Evolutionary conservation across 35 echinoderm and acorn worm genomes (phyloP).

Genomic region (Apostichopus californicus): DNA sequence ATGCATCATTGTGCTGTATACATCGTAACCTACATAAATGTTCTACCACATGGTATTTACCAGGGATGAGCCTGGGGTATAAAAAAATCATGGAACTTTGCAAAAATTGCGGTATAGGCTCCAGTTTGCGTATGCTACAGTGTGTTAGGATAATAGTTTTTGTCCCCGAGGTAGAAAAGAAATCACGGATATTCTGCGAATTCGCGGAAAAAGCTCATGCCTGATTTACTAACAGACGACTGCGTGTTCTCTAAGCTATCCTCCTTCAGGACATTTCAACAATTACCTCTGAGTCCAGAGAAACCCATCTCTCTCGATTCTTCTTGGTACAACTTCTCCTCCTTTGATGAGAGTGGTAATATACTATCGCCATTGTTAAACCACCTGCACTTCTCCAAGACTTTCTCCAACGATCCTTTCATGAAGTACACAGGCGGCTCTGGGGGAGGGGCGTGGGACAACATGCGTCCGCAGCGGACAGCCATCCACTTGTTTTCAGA

Average conservation of each 20-base stretch:
- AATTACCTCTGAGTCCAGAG: conserved; percentile 84
- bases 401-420: conserved; percentile 84
- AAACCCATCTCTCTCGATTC: conserved; percentile 70
- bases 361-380: conserved; percentile 65
- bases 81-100: no score
- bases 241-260: not conserved
- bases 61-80: no score
- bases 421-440: conserved; percentile 71
- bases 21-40: no score
- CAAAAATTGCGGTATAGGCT: no score
- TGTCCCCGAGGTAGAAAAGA: no score
- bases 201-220: no score
- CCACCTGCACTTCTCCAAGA: conserved; percentile 69
- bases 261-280: not conserved
- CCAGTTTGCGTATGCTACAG: no score
- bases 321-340: conserved; percentile 51
- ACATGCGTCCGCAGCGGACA: conserved; percentile 52
- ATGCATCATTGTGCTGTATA: no score
- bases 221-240: no score
- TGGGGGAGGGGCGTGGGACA: conserved; percentile 12
- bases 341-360: conserved; percentile 51
- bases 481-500: conserved; percentile 93
- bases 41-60: no score
- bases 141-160: no score
- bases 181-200: no score